These are phyloP conservation scores for Pristis pectinata DNA, from an alignment of 2,797 vertebrate genomes.

Conservation along the genomic window DNA sequence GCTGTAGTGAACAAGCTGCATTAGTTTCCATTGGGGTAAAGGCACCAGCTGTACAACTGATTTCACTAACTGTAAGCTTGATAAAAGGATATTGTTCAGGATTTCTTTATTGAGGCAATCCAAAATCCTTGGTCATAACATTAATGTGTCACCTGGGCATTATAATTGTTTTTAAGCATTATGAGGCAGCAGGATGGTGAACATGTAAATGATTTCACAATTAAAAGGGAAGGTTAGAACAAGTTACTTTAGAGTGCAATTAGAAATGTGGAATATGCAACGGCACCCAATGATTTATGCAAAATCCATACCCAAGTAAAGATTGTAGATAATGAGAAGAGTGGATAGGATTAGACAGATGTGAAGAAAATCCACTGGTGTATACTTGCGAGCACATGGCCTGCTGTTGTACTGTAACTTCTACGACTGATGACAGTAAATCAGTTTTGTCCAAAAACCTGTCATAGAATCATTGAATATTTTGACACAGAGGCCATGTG, in stretches of 20 bases:
- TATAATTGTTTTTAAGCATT: too few relatives aligned
- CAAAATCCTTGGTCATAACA: not conserved
- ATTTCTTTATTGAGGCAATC: not conserved
- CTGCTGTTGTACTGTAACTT: not conserved
- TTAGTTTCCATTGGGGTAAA: not conserved
- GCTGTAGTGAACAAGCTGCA: not conserved
- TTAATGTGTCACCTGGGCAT: too few relatives aligned
- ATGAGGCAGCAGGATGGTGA: not conserved
- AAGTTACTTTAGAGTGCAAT: not conserved
- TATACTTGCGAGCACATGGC: not conserved
- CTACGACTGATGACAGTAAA: not conserved
- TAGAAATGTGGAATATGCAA: not conserved
- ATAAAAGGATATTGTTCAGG: not conserved
- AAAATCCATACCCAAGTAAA: not conserved
- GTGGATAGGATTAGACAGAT: not conserved
- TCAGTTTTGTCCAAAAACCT: not conserved
- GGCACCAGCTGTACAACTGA: not conserved
- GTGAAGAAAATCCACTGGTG: not conserved
- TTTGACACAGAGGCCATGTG: too few relatives aligned
- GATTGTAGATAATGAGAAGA: not conserved
- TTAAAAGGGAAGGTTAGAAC: not conserved
- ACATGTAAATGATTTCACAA: not conserved
- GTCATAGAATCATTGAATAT: not conserved
- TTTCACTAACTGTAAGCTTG: not conserved
- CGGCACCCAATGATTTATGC: not conserved